A percentile compares a stretch with the other conserved stretches of the same genome.
Conservation (phyloP, 2,888 invertebrate genomes). For the Agrochola circellaris region DNA sequence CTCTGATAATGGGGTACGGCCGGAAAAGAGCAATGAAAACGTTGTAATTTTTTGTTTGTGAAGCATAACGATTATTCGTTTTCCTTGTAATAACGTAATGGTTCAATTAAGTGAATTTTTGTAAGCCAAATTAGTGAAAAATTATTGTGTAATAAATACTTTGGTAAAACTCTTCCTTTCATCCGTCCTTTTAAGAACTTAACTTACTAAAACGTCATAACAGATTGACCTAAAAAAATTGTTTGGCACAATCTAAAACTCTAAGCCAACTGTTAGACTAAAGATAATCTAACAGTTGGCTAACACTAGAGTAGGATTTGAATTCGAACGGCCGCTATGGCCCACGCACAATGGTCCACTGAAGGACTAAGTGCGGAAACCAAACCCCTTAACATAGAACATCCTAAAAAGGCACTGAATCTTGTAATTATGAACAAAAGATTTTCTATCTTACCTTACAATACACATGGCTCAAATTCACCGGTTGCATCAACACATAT, state of each 20-base stretch:
- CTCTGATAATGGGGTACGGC: constrained; percentile 1
- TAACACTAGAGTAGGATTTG: not conserved
- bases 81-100: not conserved
- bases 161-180: not conserved
- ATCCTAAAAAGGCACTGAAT: not conserved
- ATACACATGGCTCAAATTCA: constrained; percentile 60
- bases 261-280: too few relatives aligned
- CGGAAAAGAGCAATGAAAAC: constrained; percentile 1
- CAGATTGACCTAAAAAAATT: not conserved
- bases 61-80: constrained; percentile 30
- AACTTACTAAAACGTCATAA: not conserved
- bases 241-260: not conserved
- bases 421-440: not conserved
- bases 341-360: too few relatives aligned
- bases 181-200: not conserved
- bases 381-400: too few relatives aligned
- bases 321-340: too few relatives aligned
- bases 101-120: constrained; percentile 1
- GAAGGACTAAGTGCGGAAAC: too few relatives aligned
- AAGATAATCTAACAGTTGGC: not conserved
- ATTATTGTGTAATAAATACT: not conserved
- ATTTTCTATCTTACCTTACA: constrained; percentile 55
- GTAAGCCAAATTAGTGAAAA: not conserved
- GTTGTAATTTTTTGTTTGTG: constrained; percentile 25
- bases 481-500: constrained; percentile 63